phyloP scores from a whole-genome alignment of 2,797 vertebrate genomes.

The Pterois miles region DNA sequence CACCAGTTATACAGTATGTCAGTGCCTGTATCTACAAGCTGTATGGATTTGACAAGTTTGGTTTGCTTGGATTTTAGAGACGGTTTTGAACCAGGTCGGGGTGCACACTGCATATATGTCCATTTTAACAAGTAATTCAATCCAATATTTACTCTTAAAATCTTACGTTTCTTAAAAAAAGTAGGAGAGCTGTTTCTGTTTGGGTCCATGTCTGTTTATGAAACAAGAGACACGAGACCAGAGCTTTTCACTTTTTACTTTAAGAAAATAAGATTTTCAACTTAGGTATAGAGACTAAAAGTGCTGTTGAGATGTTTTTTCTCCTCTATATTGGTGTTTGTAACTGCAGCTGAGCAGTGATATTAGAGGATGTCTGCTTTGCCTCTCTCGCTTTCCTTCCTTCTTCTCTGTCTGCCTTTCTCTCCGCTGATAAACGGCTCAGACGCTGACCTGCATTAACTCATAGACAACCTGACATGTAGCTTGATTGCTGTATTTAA shows the following conservation, averaged over 20 bases:
- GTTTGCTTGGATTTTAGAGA: neutral
- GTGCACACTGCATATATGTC: constrained; percentile 15
- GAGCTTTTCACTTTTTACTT: constrained; percentile 29
- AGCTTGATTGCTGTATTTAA: constrained; percentile 37
- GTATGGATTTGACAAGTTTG: neutral
- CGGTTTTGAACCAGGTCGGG: constrained; percentile 48
- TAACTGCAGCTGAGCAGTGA: constrained; percentile 31
- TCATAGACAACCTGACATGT: constrained; percentile 23
- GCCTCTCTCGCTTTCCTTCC: neutral
- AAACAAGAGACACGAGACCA: neutral
- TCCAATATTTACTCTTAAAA: constrained; percentile 2
- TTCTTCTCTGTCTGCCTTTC: neutral
- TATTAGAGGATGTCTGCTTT: constrained; percentile 35
- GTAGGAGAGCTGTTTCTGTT: neutral
- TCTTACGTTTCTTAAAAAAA: constrained; percentile 35
- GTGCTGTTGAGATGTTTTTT: constrained; percentile 24
- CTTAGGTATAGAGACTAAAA: constrained; percentile 2
- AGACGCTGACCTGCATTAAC: constrained; percentile 55
- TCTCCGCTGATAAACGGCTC: constrained; percentile 26
- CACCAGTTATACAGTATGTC: neutral
- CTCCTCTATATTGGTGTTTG: constrained; percentile 51
- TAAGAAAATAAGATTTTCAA: constrained; percentile 6
- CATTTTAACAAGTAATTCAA: constrained; percentile 41
- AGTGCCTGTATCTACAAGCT: neutral
- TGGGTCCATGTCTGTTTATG: neutral